Evolutionary conservation across 2,888 invertebrate genomes (phyloP).

Genomic region (Galeopsomyia nigrocyanea): DNA sequence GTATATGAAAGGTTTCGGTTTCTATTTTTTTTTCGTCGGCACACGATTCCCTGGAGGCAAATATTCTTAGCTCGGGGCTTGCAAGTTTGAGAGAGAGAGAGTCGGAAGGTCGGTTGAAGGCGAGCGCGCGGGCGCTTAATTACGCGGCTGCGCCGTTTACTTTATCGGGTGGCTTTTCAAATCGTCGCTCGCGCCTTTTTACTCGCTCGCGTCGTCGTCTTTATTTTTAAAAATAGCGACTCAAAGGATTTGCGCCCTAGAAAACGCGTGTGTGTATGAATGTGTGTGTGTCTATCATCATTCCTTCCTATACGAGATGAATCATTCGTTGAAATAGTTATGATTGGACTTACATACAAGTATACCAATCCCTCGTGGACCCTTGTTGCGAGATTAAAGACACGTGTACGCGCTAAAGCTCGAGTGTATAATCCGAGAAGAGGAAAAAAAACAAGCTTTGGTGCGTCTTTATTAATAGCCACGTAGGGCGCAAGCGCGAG

Average conservation of each 20-base stretch:
- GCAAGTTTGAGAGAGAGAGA: neutral
- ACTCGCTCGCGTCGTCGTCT: constrained; percentile 39
- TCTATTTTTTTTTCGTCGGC: neutral
- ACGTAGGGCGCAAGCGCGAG: neutral
- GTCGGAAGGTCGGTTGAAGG: constrained; percentile 32
- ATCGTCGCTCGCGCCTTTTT: constrained; percentile 6
- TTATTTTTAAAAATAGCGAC: constrained; percentile 59
- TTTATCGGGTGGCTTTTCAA: constrained; percentile 38
- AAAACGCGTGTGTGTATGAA: too few relatives aligned
- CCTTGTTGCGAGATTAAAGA: neutral
- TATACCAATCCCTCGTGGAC: too few relatives aligned
- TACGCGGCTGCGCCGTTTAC: constrained; percentile 53
- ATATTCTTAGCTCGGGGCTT: constrained; percentile 34
- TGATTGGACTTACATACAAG: too few relatives aligned
- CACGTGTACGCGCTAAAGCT: neutral
- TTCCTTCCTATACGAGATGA: too few relatives aligned
- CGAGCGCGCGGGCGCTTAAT: constrained; percentile 48
- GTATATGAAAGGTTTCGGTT: too few relatives aligned
- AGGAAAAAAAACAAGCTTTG: neutral
- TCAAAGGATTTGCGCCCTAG: constrained; percentile 57
- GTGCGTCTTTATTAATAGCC: constrained; percentile 20
- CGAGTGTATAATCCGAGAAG: constrained; percentile 3
- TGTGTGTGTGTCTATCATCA: too few relatives aligned
- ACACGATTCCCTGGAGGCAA: constrained; percentile 12
- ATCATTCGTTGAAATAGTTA: too few relatives aligned